Evolutionary conservation across 2,113 vertebrate genomes (phyloP), one percentile per base, ranked within the genome.

Genomic region (Gambusia affinis): DNA sequence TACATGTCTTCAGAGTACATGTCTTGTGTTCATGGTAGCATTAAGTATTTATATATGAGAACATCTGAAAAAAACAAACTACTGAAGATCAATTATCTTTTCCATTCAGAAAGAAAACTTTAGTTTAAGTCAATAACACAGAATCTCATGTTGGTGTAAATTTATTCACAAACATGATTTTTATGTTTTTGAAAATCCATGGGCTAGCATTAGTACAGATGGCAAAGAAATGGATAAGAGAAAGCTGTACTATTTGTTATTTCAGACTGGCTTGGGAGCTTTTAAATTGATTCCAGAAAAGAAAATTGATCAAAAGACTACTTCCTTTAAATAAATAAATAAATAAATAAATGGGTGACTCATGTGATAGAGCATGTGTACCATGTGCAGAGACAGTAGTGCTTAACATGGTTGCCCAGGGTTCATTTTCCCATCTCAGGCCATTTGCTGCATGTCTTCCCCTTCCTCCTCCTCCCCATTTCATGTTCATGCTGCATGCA

Each of bases 61-160:
- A 7, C 54, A 63, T 28, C n/a, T 61, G 8, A 57, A 63, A 64
- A 47, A 14, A 47, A 22, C 44, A 35, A 51, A 10, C 51, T 24
- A 54, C 8, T 54, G 51, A 30, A 31, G 29, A 31, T 63, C 8
- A 42, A 14, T 61, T 60, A 3, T 27, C 27, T 27, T n/a, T 27
- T 60, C 8, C 10, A n/a, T 60, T 29, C 24, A 39, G 0, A 11
- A 33, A 51, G 12, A 64, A 31, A 5, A 11, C 1, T 11, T 64
- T 60, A 28, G 29, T 37, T 74, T 61, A 12, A 10, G 10, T 14
- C 4, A 64, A 8, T 65, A 70, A 69, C 30, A 22, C 27, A 29
- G 29, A 57, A 66, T 63, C 35, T 24, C 12, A 44, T 15, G 12
- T 12, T 5, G 1, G 4, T 77, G 73, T 69, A 76, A 85, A 75